These are phyloP conservation scores for Gymnoscelis rufifasciata DNA, from an alignment of 2,888 invertebrate species.

Conservation along the genomic window DNA sequence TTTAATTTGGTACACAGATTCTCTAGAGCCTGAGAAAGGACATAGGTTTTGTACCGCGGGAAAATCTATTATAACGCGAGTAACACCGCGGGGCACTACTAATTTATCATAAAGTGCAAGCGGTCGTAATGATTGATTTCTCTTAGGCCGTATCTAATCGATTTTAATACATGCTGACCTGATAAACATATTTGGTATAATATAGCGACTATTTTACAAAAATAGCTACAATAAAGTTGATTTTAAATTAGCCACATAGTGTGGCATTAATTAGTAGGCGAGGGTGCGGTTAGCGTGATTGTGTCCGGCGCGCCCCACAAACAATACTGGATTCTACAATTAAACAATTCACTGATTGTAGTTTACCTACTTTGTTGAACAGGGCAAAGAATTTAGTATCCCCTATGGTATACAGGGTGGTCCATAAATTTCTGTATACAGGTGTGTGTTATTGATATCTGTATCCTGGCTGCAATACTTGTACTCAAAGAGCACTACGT, in stretches of 20 bases:
- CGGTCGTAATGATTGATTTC: no score
- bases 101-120: no score
- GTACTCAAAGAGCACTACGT: no score
- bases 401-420: not conserved
- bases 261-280: slow-evolving; percentile 32
- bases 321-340: slow-evolving; percentile 37
- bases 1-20: no score
- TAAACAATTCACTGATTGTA: slow-evolving; percentile 33
- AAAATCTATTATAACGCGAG: no score
- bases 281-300: slow-evolving; percentile 72
- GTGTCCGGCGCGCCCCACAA: slow-evolving; percentile 47
- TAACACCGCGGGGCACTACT: no score
- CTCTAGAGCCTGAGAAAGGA: no score
- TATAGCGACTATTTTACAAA: not conserved
- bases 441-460: no score
- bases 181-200: not conserved
- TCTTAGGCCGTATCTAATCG: no score
- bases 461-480: no score
- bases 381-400: not conserved
- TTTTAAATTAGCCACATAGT: slow-evolving; percentile 18
- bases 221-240: slow-evolving; percentile 3
- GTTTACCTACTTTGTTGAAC: slow-evolving; percentile 1
- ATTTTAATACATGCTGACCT: no score
- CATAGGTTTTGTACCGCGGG: no score
- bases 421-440: not conserved